phyloP scores from a whole-genome alignment of 2,113 vertebrate species.

The Stictonetta naevosa region DNA sequence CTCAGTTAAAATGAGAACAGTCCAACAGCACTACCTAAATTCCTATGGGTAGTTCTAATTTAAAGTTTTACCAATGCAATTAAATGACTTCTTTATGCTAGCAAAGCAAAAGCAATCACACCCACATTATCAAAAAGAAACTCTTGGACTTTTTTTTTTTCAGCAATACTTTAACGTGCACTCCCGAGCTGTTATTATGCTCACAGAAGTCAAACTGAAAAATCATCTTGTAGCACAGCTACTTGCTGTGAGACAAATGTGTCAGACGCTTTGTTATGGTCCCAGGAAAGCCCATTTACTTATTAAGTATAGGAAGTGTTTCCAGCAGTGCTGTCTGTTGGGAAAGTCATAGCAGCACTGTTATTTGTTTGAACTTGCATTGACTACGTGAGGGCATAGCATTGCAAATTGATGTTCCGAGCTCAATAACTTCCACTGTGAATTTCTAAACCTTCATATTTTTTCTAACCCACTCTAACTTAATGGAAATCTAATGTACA shows the following conservation, averaged over 20 bases:
- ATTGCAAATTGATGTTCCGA: neutral
- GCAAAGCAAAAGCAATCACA: neutral
- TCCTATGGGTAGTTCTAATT: neutral
- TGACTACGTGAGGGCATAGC: neutral
- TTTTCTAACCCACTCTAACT: neutral
- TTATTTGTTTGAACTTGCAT: neutral
- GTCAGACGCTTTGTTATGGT: neutral
- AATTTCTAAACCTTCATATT: neutral
- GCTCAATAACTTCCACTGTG: neutral
- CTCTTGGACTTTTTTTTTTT: neutral
- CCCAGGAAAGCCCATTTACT: constrained; percentile 30
- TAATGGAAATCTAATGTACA: neutral
- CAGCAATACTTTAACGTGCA: neutral
- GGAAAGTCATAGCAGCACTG: neutral
- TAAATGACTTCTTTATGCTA: neutral
- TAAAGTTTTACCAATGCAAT: neutral
- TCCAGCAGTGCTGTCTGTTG: constrained; percentile 21
- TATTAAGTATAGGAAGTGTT: constrained; percentile 10
- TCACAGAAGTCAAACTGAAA: neutral
- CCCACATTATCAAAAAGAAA: neutral
- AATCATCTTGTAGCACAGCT: neutral
- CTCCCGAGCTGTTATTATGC: neutral
- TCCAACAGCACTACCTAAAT: neutral
- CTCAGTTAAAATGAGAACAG: rapidly evolving
- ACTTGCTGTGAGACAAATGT: neutral